Evolutionary conservation across 2,113 vertebrate species (phyloP).

Genomic region (Grammomys surdaster): DNA sequence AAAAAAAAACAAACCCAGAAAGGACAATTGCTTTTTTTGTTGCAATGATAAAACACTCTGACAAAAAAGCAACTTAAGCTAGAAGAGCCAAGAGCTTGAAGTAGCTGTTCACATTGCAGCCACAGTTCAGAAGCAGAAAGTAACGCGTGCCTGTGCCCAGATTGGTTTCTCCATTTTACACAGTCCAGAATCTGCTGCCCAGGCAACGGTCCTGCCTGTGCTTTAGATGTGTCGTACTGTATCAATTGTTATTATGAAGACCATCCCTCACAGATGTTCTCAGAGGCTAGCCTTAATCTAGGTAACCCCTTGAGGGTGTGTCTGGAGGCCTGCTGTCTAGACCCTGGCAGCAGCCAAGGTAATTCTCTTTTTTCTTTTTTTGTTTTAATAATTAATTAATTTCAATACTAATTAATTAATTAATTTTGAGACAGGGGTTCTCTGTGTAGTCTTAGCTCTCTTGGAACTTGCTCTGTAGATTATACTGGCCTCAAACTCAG

Average conservation of each 20-base stretch:
- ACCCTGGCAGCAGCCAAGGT: not conserved
- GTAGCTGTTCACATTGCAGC: not conserved
- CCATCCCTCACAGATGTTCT: not conserved
- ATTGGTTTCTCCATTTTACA: not conserved
- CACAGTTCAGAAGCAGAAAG: not conserved
- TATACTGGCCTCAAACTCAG: not conserved
- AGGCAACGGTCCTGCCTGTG: not conserved
- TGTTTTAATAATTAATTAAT: not conserved
- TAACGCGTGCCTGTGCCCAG: not conserved
- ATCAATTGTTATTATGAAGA: not conserved
- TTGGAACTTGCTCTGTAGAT: not conserved
- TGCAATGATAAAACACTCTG: too few relatives aligned
- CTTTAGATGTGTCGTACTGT: not conserved
- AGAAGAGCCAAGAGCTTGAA: not conserved
- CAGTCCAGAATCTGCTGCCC: not conserved
- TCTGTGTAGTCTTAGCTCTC: not conserved
- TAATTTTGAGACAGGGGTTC: too few relatives aligned
- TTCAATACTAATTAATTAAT: not conserved
- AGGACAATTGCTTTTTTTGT: not conserved
- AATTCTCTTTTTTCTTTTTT: not conserved
- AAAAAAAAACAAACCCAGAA: too few relatives aligned
- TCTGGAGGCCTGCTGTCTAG: not conserved
- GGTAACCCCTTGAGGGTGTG: not conserved
- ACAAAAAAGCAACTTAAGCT: not conserved
- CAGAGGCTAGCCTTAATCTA: not conserved